phyloP scores from a whole-genome alignment of 1,140 invertebrate species.

The Neoseiulus cucumeris region DNA sequence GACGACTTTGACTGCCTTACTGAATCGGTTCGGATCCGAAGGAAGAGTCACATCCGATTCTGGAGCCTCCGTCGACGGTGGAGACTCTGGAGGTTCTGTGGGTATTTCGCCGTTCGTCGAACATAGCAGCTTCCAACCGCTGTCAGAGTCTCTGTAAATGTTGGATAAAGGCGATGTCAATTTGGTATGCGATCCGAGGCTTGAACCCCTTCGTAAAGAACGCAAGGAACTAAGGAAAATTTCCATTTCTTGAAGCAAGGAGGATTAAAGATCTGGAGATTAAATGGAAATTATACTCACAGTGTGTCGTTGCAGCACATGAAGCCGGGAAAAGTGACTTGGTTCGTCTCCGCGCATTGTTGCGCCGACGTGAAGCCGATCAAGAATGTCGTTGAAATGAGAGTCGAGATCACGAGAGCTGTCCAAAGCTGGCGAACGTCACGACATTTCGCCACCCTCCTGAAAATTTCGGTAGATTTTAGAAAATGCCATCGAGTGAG shows the following conservation, averaged over 20 bases:
- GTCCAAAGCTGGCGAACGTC: too few relatives aligned
- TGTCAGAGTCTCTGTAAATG: neutral
- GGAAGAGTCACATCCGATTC: neutral
- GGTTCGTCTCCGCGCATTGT: neutral
- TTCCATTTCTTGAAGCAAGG: neutral
- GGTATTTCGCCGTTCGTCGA: neutral
- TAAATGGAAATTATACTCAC: neutral
- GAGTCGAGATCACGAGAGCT: too few relatives aligned
- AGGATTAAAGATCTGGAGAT: neutral
- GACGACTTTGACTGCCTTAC: neutral
- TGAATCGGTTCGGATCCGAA: neutral
- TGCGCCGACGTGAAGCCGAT: neutral
- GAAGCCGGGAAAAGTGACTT: neutral
- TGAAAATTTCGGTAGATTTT: too few relatives aligned
- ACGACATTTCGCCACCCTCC: too few relatives aligned
- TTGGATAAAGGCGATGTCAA: neutral
- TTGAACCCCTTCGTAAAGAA: neutral
- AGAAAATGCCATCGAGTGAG: too few relatives aligned
- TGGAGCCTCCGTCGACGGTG: neutral
- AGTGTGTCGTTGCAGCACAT: neutral
- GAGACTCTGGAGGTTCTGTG: neutral
- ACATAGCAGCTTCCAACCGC: neutral
- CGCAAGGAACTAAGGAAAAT: neutral
- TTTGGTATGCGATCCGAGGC: too few relatives aligned
- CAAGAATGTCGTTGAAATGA: too few relatives aligned